Base-by-base conservation (phyloP, 2,113 vertebrate species). In the Rhinolophus sinicus region DNA sequence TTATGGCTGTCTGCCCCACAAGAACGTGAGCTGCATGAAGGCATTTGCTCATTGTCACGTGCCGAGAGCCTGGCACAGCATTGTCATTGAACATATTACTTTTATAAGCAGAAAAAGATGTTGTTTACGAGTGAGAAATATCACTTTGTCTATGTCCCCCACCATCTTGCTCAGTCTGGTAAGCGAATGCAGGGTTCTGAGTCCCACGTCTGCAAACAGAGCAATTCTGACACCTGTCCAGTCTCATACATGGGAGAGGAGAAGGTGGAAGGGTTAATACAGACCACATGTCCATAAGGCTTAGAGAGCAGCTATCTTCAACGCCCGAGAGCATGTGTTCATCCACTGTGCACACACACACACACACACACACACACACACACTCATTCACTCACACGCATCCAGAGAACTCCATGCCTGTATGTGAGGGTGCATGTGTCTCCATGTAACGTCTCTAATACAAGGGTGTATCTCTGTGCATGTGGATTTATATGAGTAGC, bases 41-140 rank as follows among this genome's bases (percentile, higher is more conserved):
- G 19, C 28, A 60, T 60, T 58, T 24, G 54, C 6, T 73, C n/a
- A 6, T 65, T 13, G 16, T 78, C 70, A 40, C 52, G 44, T n/a
- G 35, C 93, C 21, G 15, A 26, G 62, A 0, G 28, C 35, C 58
- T 35, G 33, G 72, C 40, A 50, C 16, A 13, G 26, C 19, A 19
- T 30, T 38, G 72, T 7, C 5, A 85, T 2, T 65, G 50, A 88
- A 19, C 26, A 16, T 19, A 28, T 18, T 47, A 56, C 38, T 83
- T 44, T 93, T 28, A 70, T 5, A 84, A 75, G 60, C 56, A 96
- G 26, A 65, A 88, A 87, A 69, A 0, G 5, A 47, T 40, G 47
- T 33, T 84, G 11, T 72, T 52, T 28, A 8, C 69, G 40, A 95
- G n/a, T 62, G 67, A 92, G 26, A 81, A 93, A 78, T 58, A 24